Evolutionary conservation across 2,113 vertebrate species (phyloP).

Genomic region (Phaethon lepturus): DNA sequence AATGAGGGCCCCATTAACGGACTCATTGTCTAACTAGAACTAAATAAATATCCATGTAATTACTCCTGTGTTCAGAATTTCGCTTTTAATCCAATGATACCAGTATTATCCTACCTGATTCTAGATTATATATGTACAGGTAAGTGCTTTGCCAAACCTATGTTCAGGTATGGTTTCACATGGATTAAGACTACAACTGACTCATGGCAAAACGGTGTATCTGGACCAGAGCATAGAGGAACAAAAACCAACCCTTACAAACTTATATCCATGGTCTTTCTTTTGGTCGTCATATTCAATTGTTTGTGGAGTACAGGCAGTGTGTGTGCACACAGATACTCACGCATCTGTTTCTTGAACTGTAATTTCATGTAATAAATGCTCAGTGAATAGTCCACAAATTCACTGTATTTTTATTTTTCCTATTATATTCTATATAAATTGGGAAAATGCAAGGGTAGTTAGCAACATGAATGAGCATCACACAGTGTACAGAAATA

Average conservation of each 20-base stretch:
- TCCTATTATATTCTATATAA: neutral
- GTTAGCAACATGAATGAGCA: neutral
- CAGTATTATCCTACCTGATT: neutral
- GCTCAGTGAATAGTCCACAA: neutral
- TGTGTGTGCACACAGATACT: neutral
- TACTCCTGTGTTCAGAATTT: neutral
- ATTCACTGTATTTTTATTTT: neutral
- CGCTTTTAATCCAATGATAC: neutral
- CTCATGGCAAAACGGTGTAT: neutral
- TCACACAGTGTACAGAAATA: neutral
- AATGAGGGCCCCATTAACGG: neutral
- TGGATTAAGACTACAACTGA: neutral
- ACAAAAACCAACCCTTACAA: neutral
- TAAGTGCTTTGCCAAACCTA: neutral
- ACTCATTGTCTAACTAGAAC: neutral
- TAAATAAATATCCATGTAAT: neutral
- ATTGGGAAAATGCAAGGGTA: neutral
- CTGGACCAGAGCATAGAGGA: neutral
- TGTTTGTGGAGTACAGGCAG: neutral
- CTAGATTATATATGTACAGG: neutral
- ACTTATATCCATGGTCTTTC: neutral
- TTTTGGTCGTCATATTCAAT: neutral
- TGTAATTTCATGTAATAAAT: neutral
- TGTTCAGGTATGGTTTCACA: neutral
- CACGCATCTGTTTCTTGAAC: neutral